Evolutionary conservation across 1,140 invertebrate genomes (phyloP).

Genomic region (Cheumatopsyche charites): DNA sequence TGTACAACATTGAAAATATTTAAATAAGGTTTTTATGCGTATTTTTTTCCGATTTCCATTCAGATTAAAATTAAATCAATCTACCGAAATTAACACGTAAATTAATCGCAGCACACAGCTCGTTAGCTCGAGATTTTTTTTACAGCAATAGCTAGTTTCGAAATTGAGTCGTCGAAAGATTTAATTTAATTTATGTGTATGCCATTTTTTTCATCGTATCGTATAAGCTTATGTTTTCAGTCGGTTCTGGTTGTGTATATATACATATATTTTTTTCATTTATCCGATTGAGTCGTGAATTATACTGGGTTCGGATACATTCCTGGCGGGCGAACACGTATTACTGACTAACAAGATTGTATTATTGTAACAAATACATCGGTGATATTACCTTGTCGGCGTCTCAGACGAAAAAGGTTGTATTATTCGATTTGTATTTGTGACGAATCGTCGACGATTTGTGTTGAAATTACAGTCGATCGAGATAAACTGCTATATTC

Average conservation of each 20-base stretch:
- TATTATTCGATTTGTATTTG: conserved; percentile 8
- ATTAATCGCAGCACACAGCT: background rate
- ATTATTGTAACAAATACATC: conserved; percentile 14
- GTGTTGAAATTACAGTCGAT: background rate
- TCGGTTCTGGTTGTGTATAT: background rate
- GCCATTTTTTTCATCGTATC: background rate
- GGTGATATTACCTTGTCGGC: background rate
- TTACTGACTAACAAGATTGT: conserved; percentile 10
- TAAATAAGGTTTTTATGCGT: background rate
- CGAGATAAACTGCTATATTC: background rate
- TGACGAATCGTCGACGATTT: conserved; percentile 15
- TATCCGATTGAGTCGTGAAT: background rate
- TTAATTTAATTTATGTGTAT: conserved; percentile 19
- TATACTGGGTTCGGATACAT: conserved; percentile 2
- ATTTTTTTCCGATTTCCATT: background rate
- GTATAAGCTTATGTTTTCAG: background rate
- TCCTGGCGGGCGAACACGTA: conserved; percentile 31
- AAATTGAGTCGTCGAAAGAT: conserved; percentile 10
- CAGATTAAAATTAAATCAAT: conserved; percentile 6
- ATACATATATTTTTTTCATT: background rate
- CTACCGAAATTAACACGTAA: conserved; percentile 8
- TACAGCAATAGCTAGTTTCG: background rate
- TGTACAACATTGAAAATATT: background rate
- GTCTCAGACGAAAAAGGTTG: background rate
- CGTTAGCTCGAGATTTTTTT: conserved; percentile 7